Base-by-base conservation (phyloP, 2,797 vertebrate species). In the Oreonectes daqikongensis region DNA sequence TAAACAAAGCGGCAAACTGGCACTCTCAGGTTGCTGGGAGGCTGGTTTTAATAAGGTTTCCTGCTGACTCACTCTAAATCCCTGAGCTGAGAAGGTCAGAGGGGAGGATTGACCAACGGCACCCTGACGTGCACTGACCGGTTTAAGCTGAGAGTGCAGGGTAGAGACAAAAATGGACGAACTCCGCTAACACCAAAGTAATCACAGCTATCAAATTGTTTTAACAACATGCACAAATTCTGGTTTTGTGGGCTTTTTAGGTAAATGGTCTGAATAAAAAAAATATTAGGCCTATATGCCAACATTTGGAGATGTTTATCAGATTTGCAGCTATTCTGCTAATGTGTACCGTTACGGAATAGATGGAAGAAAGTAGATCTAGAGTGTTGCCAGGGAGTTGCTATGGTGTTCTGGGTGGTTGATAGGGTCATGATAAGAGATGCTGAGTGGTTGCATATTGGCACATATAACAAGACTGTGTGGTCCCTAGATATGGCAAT, bases 21-120 rank as follows among this genome's bases (percentile, higher is more conserved):
- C 82, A 80, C 83, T 87, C 86, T 88, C 83, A 30, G 72, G 81
- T 81, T 83, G 85, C 83, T 82, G 72, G 86, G 81, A 88, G 94
- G 87, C 84, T 93, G 89, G 79, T 94, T 94, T 87, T 88, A 94
- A 92, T 92, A 91, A 93, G 85, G 35, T 38, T 72, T 75, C 55
- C 60, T 87, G 55, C 82, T 67, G 82, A 86, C 84, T 70, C 79
- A 24, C 72, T 81, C 38, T 46, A 90, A 53, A 88, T 80, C 85
- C 81, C 55, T 46, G 64, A 40, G 71, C 50, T 9, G 52, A 73
- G 88, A 87, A 92, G 89, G 89, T 92, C 87, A 93, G 61, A 15
- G 26, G 60, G 78, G 69, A 38, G 85, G 85, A 78, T 73, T 52
- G 79, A 83, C 84, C 30, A 75, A 89, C 83, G 61, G 84, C 84